These are phyloP conservation scores for Chloroclystis v-ata DNA, from an alignment of 2,888 invertebrate genomes.

Conservation along the genomic window DNA sequence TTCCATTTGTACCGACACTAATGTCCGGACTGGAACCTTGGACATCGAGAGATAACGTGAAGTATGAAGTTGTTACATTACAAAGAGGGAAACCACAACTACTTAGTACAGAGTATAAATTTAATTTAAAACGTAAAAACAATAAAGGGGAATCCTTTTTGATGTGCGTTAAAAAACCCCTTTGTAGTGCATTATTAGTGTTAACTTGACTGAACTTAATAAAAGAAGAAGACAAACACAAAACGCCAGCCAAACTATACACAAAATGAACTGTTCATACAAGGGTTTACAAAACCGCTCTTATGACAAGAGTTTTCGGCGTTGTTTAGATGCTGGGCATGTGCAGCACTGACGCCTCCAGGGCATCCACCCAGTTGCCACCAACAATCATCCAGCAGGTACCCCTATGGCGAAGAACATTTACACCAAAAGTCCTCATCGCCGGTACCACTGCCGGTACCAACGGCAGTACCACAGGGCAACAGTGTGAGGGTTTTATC, in stretches of 20 bases:
- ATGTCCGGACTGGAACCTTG: not conserved
- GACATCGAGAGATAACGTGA: not conserved
- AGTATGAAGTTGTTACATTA: not conserved
- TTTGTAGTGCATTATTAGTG: not conserved
- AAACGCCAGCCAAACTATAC: conserved; percentile 1
- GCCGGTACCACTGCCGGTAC: too few relatives aligned
- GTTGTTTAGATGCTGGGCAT: too few relatives aligned
- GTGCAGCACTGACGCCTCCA: too few relatives aligned
- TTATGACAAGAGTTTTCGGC: too few relatives aligned
- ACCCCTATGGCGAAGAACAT: too few relatives aligned
- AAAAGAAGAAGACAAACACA: conserved; percentile 1
- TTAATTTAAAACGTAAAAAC: not conserved
- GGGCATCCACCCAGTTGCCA: too few relatives aligned
- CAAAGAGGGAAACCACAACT: not conserved
- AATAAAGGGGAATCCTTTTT: not conserved
- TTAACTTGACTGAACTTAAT: conserved; percentile 1
- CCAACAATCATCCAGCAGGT: too few relatives aligned
- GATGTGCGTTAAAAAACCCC: not conserved
- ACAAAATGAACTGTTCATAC: not conserved
- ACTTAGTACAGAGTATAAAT: not conserved
- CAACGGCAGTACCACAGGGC: too few relatives aligned
- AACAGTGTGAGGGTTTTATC: too few relatives aligned
- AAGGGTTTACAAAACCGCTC: too few relatives aligned
- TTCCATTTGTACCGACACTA: not conserved
- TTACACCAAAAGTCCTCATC: too few relatives aligned